phyloP scores from a whole-genome alignment of 23 tunicate species.

The Botrylloides violaceus region DNA sequence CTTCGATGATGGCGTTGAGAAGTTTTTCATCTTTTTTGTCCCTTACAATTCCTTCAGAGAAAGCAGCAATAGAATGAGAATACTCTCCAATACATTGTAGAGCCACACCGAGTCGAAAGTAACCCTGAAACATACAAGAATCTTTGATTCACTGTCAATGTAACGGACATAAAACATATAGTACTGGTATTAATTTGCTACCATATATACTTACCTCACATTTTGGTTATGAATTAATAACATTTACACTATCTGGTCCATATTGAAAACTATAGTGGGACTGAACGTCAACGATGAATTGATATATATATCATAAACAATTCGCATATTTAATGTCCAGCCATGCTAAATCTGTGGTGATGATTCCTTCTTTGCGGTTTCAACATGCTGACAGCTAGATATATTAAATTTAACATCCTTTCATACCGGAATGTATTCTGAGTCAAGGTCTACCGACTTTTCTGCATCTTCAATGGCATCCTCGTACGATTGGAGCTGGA shows the following conservation, averaged over 20 bases:
- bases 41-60: constrained; percentile 49
- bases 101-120: constrained; percentile 54
- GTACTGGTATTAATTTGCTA: background rate
- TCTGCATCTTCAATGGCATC: constrained; percentile 57
- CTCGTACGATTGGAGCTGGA: constrained; percentile 23
- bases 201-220: too few relatives aligned
- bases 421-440: constrained; percentile 38
- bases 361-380: too few relatives aligned
- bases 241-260: too few relatives aligned
- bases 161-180: background rate
- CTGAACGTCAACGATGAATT: too few relatives aligned
- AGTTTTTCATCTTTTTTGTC: constrained; percentile 37
- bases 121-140: constrained; percentile 38
- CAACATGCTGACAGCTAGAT: too few relatives aligned
- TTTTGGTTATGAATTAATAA: background rate
- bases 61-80: constrained; percentile 38
- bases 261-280: too few relatives aligned
- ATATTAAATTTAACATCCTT: background rate
- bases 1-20: constrained; percentile 49
- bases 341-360: too few relatives aligned
- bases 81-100: constrained; percentile 28
- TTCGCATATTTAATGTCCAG: too few relatives aligned
- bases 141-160: background rate
- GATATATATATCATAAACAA: too few relatives aligned
- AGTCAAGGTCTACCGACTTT: constrained; percentile 25